Evolutionary conservation across 92 coral and sea anemone species (phyloP), one percentile per base, ranked within the genome.

Genomic region (Galaxea fascicularis): DNA sequence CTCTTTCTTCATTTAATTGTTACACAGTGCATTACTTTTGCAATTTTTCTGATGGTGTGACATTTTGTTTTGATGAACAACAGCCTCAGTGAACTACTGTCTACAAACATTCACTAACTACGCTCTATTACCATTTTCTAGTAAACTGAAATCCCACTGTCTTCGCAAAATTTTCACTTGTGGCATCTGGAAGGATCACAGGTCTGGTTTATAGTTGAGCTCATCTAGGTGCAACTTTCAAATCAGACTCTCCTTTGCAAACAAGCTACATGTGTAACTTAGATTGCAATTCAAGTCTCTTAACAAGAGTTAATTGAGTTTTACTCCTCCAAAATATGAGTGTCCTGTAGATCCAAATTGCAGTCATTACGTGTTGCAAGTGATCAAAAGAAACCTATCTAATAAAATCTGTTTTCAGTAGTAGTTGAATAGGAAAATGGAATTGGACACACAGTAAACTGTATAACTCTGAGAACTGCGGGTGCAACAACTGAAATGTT

Each of bases 111-210:
- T 68, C 69, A 81, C 85, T 81, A 81, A 81, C 77, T 29, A 30
- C 69, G 39, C 76, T 68, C 85, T 81, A 81, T 81, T 81, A n/a
- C 85, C 64, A 29, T 63, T 81, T 79, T 58, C 77, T 81, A 81
- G 85, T 81, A 70, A 69, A 68, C 39, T 22, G 66, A 81, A 81
- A 81, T 68, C 85, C 66, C 76, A 71, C 69, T 71, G 85, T 70
- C 85, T 81, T 30, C 77, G 85, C 85, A 81, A 81, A 81, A 68
- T 81, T 81, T 81, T 69, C 77, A 68, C 85, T 54, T 81, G 85
- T 81, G 85, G 85, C 85, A 22, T 81, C 85, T 68, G 85, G 85
- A 81, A 26, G 85, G 85, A 81, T 68, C 67, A 39, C 85, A 81
- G 85, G 85, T 81, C 85, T 81, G 85, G 76, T 81, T 70, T 31